phyloP scores from a whole-genome alignment of 2,888 invertebrate species.

The Malthinus flaveolus region DNA sequence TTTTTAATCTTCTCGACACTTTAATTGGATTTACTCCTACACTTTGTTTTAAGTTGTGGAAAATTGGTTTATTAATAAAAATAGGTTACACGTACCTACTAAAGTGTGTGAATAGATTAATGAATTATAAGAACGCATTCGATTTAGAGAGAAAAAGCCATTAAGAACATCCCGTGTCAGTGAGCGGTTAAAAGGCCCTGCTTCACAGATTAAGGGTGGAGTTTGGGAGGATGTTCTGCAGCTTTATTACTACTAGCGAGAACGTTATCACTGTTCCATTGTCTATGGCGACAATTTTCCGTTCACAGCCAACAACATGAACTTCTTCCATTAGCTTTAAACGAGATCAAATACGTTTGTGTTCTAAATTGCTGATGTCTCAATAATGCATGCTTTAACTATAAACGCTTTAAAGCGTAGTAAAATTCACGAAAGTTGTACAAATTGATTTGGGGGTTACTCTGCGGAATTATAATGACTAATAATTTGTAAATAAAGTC shows the following conservation, averaged over 20 bases:
- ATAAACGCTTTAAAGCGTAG: not conserved
- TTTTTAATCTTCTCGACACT: too few species aligned
- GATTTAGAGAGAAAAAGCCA: slow-evolving; percentile 33
- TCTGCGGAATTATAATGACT: not conserved
- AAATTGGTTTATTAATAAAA: too few species aligned
- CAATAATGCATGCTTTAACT: slow-evolving; percentile 4
- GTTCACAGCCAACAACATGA: slow-evolving; percentile 19
- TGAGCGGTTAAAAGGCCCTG: slow-evolving; percentile 35
- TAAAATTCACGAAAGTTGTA: not conserved
- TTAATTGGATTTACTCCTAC: too few species aligned
- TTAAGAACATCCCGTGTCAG: slow-evolving; percentile 36
- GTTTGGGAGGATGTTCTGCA: slow-evolving; percentile 35
- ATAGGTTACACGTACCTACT: too few species aligned
- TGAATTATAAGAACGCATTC: slow-evolving; percentile 29
- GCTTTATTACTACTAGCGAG: slow-evolving; percentile 35
- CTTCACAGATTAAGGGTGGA: slow-evolving; percentile 37
- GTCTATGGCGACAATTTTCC: slow-evolving; percentile 25
- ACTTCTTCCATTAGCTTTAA: slow-evolving; percentile 17
- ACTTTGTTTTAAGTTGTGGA: too few species aligned
- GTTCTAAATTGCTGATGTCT: slow-evolving; percentile 5
- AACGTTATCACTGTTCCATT: slow-evolving; percentile 27
- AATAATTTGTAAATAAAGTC: slow-evolving; percentile 3
- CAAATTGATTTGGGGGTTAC: slow-evolving; percentile 1
- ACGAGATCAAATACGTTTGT: slow-evolving; percentile 15
- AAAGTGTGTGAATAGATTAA: slow-evolving; percentile 16